A percentile compares a stretch with the other conserved stretches of the same genome.
phyloP scores from a whole-genome alignment of 2,888 invertebrate species.

The Didymodactylos carnosus region DNA sequence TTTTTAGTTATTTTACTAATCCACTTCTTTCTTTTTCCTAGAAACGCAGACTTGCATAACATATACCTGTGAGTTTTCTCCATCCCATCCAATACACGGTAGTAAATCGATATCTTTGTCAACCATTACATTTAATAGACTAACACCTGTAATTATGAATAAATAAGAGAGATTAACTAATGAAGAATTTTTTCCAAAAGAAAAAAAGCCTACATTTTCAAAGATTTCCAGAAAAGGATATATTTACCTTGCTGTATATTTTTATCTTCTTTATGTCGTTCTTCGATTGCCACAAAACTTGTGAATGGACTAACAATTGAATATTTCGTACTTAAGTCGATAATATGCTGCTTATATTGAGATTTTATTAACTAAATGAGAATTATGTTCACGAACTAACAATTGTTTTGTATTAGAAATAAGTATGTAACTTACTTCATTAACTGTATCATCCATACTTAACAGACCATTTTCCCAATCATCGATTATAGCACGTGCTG shows the following conservation, averaged over 20 bases:
- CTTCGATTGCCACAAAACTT: constrained; percentile 33
- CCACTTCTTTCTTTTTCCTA: too few relatives aligned
- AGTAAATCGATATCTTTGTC: constrained; percentile 1
- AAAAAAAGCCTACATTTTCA: too few relatives aligned
- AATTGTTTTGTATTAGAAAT: too few relatives aligned
- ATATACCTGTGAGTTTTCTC: background rate
- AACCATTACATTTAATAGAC: background rate
- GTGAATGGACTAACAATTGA: constrained; percentile 32
- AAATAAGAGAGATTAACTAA: too few relatives aligned
- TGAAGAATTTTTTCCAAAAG: too few relatives aligned
- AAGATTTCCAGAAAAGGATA: too few relatives aligned
- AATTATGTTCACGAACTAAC: too few relatives aligned
- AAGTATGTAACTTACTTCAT: too few relatives aligned
- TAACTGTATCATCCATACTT: constrained; percentile 23
- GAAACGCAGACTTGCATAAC: background rate
- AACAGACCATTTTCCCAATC: constrained; percentile 33
- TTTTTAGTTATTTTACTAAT: too few relatives aligned
- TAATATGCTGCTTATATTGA: constrained; percentile 20
- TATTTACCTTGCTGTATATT: too few relatives aligned
- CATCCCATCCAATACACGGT: constrained; percentile 4
- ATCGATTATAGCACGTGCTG: constrained; percentile 29
- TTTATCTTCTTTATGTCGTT: constrained; percentile 26
- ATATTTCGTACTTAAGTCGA: constrained; percentile 29
- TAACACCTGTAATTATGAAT: background rate
- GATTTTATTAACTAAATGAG: constrained; percentile 4